phyloP scores from a whole-genome alignment of 1,140 invertebrate genomes.

The Leguminivora glycinivorella region DNA sequence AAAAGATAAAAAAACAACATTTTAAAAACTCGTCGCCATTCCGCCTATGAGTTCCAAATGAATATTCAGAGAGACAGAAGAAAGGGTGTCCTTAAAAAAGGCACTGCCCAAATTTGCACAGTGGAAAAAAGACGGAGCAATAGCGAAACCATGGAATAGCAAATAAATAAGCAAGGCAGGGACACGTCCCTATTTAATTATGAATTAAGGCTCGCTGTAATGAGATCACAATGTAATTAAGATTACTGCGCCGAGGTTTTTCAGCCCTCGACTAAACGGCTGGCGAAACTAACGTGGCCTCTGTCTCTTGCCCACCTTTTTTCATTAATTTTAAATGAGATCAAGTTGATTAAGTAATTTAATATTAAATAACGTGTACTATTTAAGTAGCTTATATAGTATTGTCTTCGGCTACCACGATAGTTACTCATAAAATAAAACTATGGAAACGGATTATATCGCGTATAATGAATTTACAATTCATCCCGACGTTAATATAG shows the following conservation, averaged over 20 bases:
- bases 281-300: constrained; percentile 53
- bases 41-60: constrained; percentile 71
- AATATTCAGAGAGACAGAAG: constrained; percentile 71
- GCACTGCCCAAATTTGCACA: constrained; percentile 58
- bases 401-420: no score
- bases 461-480: no score
- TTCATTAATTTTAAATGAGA: constrained; percentile 8
- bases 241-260: constrained; percentile 74
- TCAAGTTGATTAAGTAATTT: constrained; percentile 10
- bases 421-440: no score
- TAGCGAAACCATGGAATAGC: constrained; percentile 70
- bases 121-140: constrained; percentile 57
- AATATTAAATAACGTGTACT: neutral
- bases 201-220: constrained; percentile 75
- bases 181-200: constrained; percentile 75
- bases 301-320: constrained; percentile 26
- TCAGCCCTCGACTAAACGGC: constrained; percentile 63
- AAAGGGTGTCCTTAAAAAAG: constrained; percentile 65
- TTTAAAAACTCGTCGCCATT: constrained; percentile 68
- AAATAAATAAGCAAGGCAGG: constrained; percentile 70
- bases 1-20: constrained; percentile 53
- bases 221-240: constrained; percentile 78
- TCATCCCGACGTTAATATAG: no score
- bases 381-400: neutral
- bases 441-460: no score